Percentiles rank a stretch among this genome's conserved stretches.
phyloP scores from a whole-genome alignment of 1,140 invertebrate genomes.

The Dreissena polymorpha region DNA sequence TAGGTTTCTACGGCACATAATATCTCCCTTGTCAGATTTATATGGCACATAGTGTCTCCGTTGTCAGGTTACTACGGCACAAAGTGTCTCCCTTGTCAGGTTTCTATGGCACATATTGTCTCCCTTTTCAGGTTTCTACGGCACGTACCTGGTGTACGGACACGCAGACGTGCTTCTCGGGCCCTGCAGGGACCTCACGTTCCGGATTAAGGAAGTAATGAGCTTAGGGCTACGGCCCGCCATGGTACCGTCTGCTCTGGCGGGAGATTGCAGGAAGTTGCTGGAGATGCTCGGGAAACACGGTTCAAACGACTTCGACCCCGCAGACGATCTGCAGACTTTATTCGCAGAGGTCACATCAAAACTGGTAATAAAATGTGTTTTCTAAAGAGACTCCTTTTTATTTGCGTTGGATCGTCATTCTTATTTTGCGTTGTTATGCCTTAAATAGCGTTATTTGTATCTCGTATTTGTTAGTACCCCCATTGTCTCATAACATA shows the following conservation, averaged over 20 bases:
- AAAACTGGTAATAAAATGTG: constrained; percentile 25
- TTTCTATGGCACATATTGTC: no score
- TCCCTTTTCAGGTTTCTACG: constrained; percentile 32
- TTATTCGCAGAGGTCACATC: constrained; percentile 3
- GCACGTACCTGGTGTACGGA: constrained; percentile 36
- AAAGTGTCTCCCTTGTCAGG: no score
- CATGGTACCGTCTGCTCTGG: background rate
- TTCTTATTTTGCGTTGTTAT: no score
- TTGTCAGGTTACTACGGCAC: no score
- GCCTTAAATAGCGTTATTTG: no score
- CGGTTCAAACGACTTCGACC: constrained; percentile 9
- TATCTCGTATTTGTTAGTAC: no score
- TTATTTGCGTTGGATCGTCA: no score
- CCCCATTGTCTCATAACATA: no score
- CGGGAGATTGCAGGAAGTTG: background rate
- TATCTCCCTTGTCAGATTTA: no score
- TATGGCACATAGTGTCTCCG: no score
- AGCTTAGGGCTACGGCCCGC: constrained; percentile 19
- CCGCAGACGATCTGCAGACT: constrained; percentile 10
- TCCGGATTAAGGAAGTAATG: constrained; percentile 43
- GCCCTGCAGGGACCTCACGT: constrained; percentile 23
- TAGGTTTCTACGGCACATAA: no score
- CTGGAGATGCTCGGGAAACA: background rate
- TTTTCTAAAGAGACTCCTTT: no score
- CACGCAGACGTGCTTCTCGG: constrained; percentile 37